phyloP scores from a whole-genome alignment of 2,113 vertebrate genomes.

The Lutjanus erythropterus region DNA sequence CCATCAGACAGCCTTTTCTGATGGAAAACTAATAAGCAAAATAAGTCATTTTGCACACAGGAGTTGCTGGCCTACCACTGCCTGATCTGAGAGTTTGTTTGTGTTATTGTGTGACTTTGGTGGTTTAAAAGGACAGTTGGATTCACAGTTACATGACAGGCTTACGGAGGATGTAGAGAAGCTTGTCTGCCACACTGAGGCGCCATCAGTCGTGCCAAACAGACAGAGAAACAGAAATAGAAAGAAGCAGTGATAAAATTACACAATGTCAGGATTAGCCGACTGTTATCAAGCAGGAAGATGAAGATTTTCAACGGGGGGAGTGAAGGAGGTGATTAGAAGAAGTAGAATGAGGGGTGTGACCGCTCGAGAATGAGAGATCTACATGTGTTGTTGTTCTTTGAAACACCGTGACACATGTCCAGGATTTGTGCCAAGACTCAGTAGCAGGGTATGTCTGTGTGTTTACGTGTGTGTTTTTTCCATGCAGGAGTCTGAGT shows the following conservation, averaged over 20 bases:
- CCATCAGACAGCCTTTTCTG: no score
- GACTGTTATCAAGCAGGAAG: not conserved
- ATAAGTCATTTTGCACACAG: no score
- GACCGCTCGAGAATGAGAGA: not conserved
- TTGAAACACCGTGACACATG: conserved; percentile 47
- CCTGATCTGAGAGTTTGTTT: no score
- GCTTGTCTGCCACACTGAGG: conserved; percentile 24
- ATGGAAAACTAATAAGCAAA: no score
- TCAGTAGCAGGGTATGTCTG: not conserved
- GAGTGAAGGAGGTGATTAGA: not conserved
- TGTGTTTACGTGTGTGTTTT: conserved; percentile 2
- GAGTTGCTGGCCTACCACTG: no score
- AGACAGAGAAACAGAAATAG: conserved; percentile 2
- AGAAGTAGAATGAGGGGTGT: not conserved
- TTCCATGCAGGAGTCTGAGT: conserved; percentile 50
- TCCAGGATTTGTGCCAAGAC: conserved; percentile 39
- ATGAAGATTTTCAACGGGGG: not conserved
- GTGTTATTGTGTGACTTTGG: no score
- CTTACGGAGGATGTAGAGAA: conserved; percentile 28
- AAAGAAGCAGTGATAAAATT: not conserved
- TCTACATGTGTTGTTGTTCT: conserved; percentile 36
- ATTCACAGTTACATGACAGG: no score
- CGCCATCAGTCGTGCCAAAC: not conserved
- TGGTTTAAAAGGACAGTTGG: no score
- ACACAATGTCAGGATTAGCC: conserved; percentile 2